These are phyloP conservation scores for Heliconius sara DNA, from an alignment of 2,888 invertebrate genomes.

Conservation along the genomic window DNA sequence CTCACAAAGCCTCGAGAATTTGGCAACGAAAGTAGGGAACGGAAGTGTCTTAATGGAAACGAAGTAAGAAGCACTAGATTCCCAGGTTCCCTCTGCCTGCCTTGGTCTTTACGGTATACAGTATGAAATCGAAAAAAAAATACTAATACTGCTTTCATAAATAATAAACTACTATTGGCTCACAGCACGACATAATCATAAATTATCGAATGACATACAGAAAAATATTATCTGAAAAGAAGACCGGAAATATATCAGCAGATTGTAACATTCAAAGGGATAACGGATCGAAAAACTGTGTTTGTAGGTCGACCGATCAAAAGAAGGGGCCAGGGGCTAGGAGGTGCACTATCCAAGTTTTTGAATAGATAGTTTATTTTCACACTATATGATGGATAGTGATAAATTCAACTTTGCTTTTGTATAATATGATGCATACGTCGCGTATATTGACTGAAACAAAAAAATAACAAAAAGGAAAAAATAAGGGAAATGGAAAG, in stretches of 20 bases:
- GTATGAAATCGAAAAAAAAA: too few species aligned
- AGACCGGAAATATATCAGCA: conserved; percentile 34
- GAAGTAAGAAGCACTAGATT: too few species aligned
- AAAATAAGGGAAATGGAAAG: not conserved
- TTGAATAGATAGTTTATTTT: not conserved
- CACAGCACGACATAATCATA: conserved; percentile 22
- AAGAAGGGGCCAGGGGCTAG: conserved; percentile 57
- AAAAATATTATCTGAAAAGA: conserved; percentile 23
- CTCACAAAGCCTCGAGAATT: too few species aligned
- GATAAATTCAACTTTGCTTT: not conserved
- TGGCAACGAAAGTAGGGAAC: too few species aligned
- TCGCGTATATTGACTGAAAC: not conserved
- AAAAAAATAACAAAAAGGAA: not conserved
- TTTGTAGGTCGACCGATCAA: conserved; percentile 79
- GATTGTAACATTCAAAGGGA: conserved; percentile 38
- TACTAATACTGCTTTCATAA: not conserved
- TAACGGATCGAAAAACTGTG: conserved; percentile 60
- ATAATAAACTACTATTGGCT: not conserved
- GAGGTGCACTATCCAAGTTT: conserved; percentile 12
- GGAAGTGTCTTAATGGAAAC: too few species aligned
- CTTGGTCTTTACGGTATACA: too few species aligned
- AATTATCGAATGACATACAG: conserved; percentile 24
- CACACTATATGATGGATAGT: not conserved
- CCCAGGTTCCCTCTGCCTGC: too few species aligned
- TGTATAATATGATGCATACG: too few species aligned